Conservation (phyloP, 2,113 vertebrate genomes). For the Cichladusa arquata region DNA sequence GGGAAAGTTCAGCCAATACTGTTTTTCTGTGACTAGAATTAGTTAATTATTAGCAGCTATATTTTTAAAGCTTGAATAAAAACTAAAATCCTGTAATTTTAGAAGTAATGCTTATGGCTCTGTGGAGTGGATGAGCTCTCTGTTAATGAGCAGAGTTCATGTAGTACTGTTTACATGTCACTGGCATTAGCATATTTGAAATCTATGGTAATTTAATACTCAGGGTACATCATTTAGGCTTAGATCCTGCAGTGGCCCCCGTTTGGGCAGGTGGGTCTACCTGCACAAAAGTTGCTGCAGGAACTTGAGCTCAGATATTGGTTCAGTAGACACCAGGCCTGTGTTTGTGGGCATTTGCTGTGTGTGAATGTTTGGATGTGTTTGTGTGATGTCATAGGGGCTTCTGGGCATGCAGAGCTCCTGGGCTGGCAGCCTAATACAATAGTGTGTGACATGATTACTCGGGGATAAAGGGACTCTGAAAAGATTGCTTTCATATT, state of each 20-base stretch:
- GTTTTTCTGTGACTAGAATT: constrained; percentile 12
- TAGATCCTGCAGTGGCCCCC: background rate
- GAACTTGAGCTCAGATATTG: background rate
- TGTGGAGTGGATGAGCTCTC: background rate
- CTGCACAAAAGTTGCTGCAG: background rate
- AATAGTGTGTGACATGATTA: background rate
- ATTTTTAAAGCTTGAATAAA: background rate
- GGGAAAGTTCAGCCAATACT: constrained; percentile 45
- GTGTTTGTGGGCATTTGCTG: background rate
- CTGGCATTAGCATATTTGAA: background rate
- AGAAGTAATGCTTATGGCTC: background rate
- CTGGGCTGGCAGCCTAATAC: background rate
- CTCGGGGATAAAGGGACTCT: background rate
- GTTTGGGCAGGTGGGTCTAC: background rate
- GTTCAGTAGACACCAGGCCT: background rate
- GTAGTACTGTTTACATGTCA: background rate
- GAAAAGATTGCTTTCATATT: background rate
- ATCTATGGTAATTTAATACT: background rate
- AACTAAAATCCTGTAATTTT: background rate
- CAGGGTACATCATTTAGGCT: background rate
- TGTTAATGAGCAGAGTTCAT: background rate
- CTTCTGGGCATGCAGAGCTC: background rate
- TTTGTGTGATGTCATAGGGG: background rate
- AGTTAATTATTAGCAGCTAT: constrained; percentile 7
- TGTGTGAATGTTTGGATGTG: background rate